A percentile compares a stretch with the other conserved stretches of the same genome.
Conservation (phyloP, 2,888 invertebrate genomes). For the Callyntrura guangdongensis region DNA sequence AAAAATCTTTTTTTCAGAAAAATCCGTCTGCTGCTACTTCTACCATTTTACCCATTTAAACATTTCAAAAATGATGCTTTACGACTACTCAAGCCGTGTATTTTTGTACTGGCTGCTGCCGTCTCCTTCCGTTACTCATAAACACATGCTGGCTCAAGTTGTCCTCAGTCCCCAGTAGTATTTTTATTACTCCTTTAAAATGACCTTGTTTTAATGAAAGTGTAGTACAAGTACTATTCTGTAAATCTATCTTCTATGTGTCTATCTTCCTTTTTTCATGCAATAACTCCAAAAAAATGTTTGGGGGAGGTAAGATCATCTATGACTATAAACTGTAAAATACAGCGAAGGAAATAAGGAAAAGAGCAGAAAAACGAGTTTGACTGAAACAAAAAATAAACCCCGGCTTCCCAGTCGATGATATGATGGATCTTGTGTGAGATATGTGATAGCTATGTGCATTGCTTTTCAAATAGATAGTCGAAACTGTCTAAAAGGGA, state of each 20-base stretch:
- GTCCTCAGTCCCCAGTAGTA: conserved; percentile 4
- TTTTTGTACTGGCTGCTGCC: not conserved
- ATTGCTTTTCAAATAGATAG: not conserved
- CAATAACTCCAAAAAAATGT: conserved; percentile 7
- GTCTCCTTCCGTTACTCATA: not conserved
- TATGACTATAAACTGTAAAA: conserved; percentile 1
- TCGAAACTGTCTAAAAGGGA: not conserved
- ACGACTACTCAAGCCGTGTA: not conserved
- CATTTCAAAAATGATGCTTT: conserved; percentile 6
- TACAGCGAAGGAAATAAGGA: not conserved
- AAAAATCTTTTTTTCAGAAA: conserved; percentile 38
- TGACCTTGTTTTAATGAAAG: conserved; percentile 65
- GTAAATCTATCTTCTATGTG: not conserved
- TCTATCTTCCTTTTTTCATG: conserved; percentile 1
- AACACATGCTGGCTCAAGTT: not conserved
- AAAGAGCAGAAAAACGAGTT: not conserved
- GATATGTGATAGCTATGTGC: not conserved
- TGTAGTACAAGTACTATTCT: conserved; percentile 4
- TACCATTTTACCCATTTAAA: conserved; percentile 20
- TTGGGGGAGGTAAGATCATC: not conserved
- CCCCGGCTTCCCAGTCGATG: not conserved
- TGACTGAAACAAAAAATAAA: conserved; percentile 21
- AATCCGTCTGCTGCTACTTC: not conserved
- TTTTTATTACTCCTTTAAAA: conserved; percentile 9
- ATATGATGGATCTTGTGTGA: conserved; percentile 11